phyloP scores from a whole-genome alignment of 1,140 invertebrate genomes.

The Sitophilus oryzae region DNA sequence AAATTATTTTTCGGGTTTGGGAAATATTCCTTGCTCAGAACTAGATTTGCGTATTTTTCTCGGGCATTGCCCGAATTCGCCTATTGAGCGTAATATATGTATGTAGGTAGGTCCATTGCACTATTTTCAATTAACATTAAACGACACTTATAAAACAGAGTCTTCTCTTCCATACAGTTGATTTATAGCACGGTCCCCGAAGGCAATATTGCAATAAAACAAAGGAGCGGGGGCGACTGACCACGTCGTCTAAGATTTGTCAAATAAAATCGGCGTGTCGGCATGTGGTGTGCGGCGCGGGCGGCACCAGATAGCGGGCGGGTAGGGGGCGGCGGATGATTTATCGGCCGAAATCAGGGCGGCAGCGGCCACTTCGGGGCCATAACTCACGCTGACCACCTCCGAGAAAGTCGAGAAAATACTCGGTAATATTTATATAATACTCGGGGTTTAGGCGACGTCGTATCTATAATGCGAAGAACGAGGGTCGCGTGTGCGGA shows the following conservation, averaged over 20 bases:
- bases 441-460: background rate
- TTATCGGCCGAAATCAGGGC: constrained; percentile 32
- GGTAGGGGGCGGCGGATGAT: constrained; percentile 29
- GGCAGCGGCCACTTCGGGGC: constrained; percentile 27
- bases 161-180: too few species aligned
- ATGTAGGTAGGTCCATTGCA: too few species aligned
- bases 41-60: too few species aligned
- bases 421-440: constrained; percentile 16
- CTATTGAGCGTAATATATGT: too few species aligned
- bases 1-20: too few species aligned
- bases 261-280: constrained; percentile 33
- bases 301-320: constrained; percentile 28
- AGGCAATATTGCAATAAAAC: constrained; percentile 24
- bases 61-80: too few species aligned
- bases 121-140: too few species aligned
- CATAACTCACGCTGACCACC: constrained; percentile 30
- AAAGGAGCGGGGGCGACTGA: constrained; percentile 16
- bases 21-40: too few species aligned
- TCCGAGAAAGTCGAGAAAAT: constrained; percentile 9
- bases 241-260: constrained; percentile 27
- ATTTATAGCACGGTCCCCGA: constrained; percentile 2
- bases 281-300: constrained; percentile 24
- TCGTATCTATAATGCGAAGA: background rate
- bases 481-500: background rate
- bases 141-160: too few species aligned